Conservation (phyloP, 1,140 invertebrate genomes). For the Hyphantria cunea region DNA sequence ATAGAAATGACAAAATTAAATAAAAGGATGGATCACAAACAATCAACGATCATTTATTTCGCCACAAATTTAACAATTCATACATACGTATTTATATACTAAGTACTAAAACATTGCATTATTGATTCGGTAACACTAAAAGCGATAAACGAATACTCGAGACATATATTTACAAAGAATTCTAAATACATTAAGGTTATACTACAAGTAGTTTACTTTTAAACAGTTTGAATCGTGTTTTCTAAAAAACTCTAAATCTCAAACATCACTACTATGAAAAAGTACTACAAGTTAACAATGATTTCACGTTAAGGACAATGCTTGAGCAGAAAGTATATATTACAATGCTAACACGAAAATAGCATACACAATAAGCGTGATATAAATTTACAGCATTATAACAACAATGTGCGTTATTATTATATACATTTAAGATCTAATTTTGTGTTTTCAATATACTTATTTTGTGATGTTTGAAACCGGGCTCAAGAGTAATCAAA, state of each 20-base stretch:
- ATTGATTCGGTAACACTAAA: conserved; percentile 8
- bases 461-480: conserved; percentile 47
- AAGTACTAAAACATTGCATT: conserved; percentile 23
- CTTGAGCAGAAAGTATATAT: too few species aligned
- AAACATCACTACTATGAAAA: conserved; percentile 31
- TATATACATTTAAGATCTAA: too few species aligned
- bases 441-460: background rate
- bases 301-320: too few species aligned
- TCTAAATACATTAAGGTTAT: conserved; percentile 10
- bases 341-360: too few species aligned
- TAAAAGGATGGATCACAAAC: conserved; percentile 8
- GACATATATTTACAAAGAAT: background rate
- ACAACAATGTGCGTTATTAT: background rate
- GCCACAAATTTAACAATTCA: conserved; percentile 23
- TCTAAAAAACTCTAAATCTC: conserved; percentile 47
- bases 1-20: too few species aligned
- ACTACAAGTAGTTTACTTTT: conserved; percentile 1
- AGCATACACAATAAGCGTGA: too few species aligned
- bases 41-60: conserved; percentile 20
- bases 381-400: too few species aligned
- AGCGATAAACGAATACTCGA: background rate
- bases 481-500: conserved; percentile 58
- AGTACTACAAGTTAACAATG: background rate
- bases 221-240: conserved; percentile 37
- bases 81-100: conserved; percentile 9